Conservation (phyloP, 2,797 vertebrate genomes). For the Macropus fuliginosus region DNA sequence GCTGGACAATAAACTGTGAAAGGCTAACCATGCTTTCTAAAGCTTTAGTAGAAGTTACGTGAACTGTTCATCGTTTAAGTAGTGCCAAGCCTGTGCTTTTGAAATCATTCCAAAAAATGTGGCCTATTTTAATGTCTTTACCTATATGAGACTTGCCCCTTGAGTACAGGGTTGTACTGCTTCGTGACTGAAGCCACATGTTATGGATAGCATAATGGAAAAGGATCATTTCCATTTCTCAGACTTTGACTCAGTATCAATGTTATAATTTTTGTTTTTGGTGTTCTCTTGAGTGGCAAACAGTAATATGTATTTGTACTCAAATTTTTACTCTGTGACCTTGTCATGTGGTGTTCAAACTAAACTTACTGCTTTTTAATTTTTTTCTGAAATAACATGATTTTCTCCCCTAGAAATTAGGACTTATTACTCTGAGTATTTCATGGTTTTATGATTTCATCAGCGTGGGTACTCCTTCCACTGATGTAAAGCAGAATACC, state of each 20-base stretch:
- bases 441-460: neutral
- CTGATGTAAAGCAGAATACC: neutral
- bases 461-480: neutral
- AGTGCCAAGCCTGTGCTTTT: neutral
- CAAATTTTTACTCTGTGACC: neutral
- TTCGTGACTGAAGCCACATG: neutral
- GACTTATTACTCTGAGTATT: neutral
- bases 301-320: neutral
- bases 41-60: conserved; percentile 5
- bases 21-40: neutral
- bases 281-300: neutral
- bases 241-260: neutral
- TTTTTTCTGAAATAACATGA: neutral
- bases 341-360: neutral
- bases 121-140: neutral
- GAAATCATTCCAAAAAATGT: conserved; percentile 12
- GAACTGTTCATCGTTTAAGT: conserved; percentile 12
- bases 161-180: fast-evolving
- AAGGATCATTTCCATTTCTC: neutral
- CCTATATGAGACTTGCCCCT: neutral
- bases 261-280: neutral
- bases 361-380: neutral
- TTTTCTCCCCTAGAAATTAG: neutral
- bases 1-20: neutral
- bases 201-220: neutral